Evolutionary conservation across 2,113 vertebrate species (phyloP), one percentile per base, ranked within the genome.

Genomic region (Lutjanus erythropterus): DNA sequence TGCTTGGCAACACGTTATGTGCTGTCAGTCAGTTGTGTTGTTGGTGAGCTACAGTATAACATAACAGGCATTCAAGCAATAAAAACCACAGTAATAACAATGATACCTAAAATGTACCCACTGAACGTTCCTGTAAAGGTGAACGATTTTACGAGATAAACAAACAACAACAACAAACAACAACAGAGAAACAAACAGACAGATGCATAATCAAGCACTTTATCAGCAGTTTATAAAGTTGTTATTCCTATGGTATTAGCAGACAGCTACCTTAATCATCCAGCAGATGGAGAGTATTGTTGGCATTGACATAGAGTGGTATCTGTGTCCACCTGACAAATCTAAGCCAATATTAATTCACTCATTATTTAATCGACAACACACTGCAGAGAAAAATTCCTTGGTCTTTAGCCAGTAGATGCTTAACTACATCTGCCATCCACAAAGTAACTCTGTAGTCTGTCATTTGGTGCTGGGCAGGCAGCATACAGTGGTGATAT

Each of bases 1-100:
- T 55, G 68, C 68, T 21, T 42, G 25, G 68, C 15, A 71, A 44
- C 68, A 42, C 9, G 4, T 42, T 25, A 16, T 42, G 60, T 42
- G n/a, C 14, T 6, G 44, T 67, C 31, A 23, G 6, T 47, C 6
- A 33, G 1, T 49, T 49, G 44, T 37, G n/a, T 41, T n/a, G 37
- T 41, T 18, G n/a, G n/a, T 67, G 29, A 66, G 29, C 64, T 41
- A 8, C 14, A 41, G 9, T 12, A 41, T 42, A 56, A n/a, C 52
- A 11, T 25, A 14, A 39, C 12, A 12, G 35, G 27, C 18, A 42
- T 55, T 42, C 18, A 70, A 55, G 18, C 18, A 21, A 19, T 52
- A 2, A 11, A 27, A 55, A 29, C 8, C 15, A 12, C 9, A 21
- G 21, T 19, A 41, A 39, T 19, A 21, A 53, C 19, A 69, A 21